A percentile compares a stretch with the other conserved stretches of the same genome.
These are phyloP conservation scores for Synanthedon vespiformis DNA, from an alignment of 2,888 invertebrate genomes.

Conservation along the genomic window DNA sequence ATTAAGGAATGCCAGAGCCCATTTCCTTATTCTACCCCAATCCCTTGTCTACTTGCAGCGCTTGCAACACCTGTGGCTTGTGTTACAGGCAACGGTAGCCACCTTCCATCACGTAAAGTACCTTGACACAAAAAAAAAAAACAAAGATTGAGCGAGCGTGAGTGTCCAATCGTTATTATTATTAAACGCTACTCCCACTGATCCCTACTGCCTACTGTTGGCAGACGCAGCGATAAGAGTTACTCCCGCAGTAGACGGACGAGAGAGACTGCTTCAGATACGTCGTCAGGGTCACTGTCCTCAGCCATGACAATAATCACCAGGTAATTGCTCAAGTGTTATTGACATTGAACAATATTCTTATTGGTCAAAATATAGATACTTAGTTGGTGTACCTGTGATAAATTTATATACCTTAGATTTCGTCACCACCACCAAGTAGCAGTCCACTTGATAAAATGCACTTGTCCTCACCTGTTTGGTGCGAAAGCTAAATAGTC, in stretches of 20 bases:
- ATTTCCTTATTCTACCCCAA: too few relatives aligned
- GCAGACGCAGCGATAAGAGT: slow-evolving; percentile 62
- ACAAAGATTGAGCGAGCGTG: too few relatives aligned
- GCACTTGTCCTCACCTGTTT: too few relatives aligned
- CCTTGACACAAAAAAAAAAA: background rate
- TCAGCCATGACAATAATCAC: slow-evolving; percentile 70
- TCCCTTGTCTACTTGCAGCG: too few relatives aligned
- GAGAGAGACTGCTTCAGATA: slow-evolving; percentile 45
- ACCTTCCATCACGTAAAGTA: background rate
- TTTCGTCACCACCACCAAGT: background rate
- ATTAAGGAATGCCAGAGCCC: too few relatives aligned
- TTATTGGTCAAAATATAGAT: background rate
- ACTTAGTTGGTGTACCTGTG: background rate
- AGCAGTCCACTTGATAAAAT: background rate
- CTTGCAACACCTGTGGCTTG: background rate
- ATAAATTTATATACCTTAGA: background rate
- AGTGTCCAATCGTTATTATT: too few relatives aligned
- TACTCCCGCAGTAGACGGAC: slow-evolving; percentile 37
- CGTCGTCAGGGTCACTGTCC: slow-evolving; percentile 56
- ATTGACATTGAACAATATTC: background rate
- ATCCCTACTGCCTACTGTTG: slow-evolving; percentile 13
- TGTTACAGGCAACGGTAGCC: background rate
- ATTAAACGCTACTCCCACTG: background rate
- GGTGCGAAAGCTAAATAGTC: too few relatives aligned
- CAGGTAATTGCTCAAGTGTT: slow-evolving; percentile 31